These are phyloP conservation scores for Drosophila pseudoobscura DNA, from an alignment of 1,140 invertebrate species.

Conservation along the genomic window DNA sequence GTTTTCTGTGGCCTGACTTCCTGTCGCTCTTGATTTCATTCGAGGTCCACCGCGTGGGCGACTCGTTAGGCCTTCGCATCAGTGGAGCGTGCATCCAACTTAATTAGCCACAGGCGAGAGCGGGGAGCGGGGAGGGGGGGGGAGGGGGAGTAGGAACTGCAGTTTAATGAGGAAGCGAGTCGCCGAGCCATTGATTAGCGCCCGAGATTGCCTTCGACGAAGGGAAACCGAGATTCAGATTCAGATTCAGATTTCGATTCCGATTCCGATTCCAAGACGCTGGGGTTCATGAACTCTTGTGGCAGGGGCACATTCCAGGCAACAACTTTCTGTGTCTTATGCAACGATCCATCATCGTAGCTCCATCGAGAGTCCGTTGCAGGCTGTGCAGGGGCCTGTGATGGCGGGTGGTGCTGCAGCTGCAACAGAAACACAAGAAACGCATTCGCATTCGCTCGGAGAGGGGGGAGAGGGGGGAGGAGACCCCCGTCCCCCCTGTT, in stretches of 20 bases:
- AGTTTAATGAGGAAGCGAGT: constrained; percentile 56
- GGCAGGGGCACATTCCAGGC: constrained; percentile 9
- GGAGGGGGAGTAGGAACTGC: constrained; percentile 41
- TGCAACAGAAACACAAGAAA: constrained; percentile 72
- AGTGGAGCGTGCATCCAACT: constrained; percentile 64
- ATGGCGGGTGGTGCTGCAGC: not conserved
- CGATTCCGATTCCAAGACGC: constrained; percentile 1
- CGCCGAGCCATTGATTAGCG: constrained; percentile 55
- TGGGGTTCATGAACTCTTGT: constrained; percentile 51
- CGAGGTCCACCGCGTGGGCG: constrained; percentile 11
- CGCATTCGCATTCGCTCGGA: constrained; percentile 70
- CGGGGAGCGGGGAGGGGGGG: not conserved
- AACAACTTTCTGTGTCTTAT: constrained; percentile 55
- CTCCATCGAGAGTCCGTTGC: constrained; percentile 23
- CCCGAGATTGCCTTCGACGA: constrained; percentile 23
- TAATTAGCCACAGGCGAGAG: constrained; percentile 46
- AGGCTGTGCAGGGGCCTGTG: constrained; percentile 1
- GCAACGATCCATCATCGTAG: constrained; percentile 71
- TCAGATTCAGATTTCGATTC: not conserved
- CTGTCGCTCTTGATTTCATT: constrained; percentile 66
- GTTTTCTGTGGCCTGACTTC: constrained; percentile 53
- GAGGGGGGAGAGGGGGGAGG: not conserved
- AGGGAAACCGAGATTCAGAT: not conserved
- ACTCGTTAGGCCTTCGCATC: constrained; percentile 8
- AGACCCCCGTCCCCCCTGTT: not conserved